Conservation (phyloP, 2,113 vertebrate genomes). For the Potamarius usumacintae region DNA sequence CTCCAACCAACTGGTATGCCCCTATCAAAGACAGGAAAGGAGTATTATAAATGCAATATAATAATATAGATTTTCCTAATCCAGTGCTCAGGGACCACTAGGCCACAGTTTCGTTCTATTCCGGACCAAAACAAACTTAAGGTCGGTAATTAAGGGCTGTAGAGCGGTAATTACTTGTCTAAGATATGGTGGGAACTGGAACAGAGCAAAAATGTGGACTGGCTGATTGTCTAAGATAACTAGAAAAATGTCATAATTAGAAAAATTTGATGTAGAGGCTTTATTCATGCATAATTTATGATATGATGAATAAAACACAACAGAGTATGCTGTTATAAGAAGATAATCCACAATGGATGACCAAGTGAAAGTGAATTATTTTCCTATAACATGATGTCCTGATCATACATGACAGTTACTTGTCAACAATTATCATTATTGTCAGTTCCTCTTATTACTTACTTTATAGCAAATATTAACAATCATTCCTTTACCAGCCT, state of each 20-base stretch:
- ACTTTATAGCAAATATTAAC: not conserved
- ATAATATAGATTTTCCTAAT: slow-evolving; percentile 6
- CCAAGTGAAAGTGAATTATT: not conserved
- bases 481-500: not conserved
- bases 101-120: slow-evolving; percentile 25
- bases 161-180: slow-evolving; percentile 20
- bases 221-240: slow-evolving; percentile 9
- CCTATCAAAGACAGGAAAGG: not conserved
- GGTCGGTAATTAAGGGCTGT: slow-evolving; percentile 8
- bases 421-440: not conserved
- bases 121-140: slow-evolving; percentile 27
- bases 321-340: not conserved
- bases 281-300: not conserved
- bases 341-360: not conserved
- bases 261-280: not conserved
- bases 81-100: slow-evolving; percentile 16
- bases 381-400: not conserved
- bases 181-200: not conserved
- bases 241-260: not conserved
- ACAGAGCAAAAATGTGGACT: slow-evolving; percentile 16
- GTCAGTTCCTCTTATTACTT: not conserved
- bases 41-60: slow-evolving; percentile 4
- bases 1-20: not conserved
- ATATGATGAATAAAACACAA: not conserved
- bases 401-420: not conserved